phyloP scores from a whole-genome alignment of 2,797 vertebrate species.

The Acanthornis magna region DNA sequence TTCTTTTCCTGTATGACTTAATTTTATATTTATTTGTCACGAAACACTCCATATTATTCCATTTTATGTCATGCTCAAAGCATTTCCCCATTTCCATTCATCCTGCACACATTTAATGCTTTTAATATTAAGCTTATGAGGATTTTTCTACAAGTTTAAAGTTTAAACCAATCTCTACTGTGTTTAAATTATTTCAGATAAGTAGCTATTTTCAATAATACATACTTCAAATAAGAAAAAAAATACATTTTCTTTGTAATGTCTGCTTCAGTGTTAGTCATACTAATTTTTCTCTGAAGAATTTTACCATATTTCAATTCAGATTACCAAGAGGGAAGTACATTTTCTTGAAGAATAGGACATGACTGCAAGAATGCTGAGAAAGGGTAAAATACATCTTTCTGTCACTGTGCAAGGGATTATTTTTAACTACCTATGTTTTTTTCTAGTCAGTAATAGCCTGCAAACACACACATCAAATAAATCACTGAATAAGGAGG shows the following conservation, averaged over 20 bases:
- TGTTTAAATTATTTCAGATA: background rate
- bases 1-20: background rate
- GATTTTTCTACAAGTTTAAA: background rate
- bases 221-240: background rate
- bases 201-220: background rate
- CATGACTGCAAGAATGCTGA: background rate
- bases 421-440: conserved; percentile 3
- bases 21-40: background rate
- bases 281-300: background rate
- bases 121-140: background rate
- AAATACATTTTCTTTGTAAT: background rate
- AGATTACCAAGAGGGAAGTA: background rate
- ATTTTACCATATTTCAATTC: background rate
- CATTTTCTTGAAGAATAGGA: background rate
- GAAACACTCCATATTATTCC: background rate
- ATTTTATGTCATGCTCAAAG: background rate
- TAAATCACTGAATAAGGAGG: background rate
- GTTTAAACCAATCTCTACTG: background rate
- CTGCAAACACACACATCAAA: background rate
- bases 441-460: background rate
- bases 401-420: background rate
- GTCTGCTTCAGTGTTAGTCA: background rate
- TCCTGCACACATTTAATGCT: background rate
- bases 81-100: background rate
- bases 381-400: conserved; percentile 35